Conservation (phyloP, 2,113 vertebrate genomes). For the Hiodon tergisus region DNA sequence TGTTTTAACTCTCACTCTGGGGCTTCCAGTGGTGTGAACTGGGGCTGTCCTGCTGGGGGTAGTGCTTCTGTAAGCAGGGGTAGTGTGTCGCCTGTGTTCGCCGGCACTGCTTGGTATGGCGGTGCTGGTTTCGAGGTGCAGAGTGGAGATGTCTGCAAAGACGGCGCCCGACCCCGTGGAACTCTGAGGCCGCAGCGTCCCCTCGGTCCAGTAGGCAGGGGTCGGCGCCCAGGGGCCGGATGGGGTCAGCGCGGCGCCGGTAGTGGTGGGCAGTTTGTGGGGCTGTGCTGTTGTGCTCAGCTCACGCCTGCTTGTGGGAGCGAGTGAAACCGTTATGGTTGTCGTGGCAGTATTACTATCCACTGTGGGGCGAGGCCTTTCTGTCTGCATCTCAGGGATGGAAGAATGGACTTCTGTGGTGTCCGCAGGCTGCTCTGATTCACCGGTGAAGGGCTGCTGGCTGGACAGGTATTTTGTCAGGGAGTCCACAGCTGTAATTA, state of each 20-base stretch:
- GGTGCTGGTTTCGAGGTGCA: conserved; percentile 29
- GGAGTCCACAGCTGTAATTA: conserved; percentile 15
- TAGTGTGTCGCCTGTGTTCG: neutral
- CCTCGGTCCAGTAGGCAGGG: conserved; percentile 5
- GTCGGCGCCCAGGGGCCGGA: neutral
- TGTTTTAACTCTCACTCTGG: conserved; percentile 35
- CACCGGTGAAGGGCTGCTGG: conserved; percentile 23
- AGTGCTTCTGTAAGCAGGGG: conserved; percentile 29
- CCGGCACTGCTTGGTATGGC: conserved; percentile 21
- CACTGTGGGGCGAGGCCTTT: conserved; percentile 6
- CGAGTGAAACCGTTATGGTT: conserved; percentile 16
- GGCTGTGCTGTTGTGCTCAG: neutral
- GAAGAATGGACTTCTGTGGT: neutral
- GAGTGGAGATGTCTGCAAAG: conserved; percentile 23
- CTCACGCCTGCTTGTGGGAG: neutral
- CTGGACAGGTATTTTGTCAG: neutral
- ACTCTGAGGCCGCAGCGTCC: rapidly evolving
- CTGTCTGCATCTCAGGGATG: neutral
- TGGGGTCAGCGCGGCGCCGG: neutral
- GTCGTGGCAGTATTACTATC: neutral
- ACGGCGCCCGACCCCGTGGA: conserved; percentile 16
- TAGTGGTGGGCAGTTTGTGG: conserved; percentile 10
- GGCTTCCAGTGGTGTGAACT: conserved; percentile 22
- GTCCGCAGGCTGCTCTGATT: conserved; percentile 12
- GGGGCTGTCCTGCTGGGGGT: conserved; percentile 29